phyloP scores from a whole-genome alignment of 2,797 vertebrate species.

The Platalea minor region DNA sequence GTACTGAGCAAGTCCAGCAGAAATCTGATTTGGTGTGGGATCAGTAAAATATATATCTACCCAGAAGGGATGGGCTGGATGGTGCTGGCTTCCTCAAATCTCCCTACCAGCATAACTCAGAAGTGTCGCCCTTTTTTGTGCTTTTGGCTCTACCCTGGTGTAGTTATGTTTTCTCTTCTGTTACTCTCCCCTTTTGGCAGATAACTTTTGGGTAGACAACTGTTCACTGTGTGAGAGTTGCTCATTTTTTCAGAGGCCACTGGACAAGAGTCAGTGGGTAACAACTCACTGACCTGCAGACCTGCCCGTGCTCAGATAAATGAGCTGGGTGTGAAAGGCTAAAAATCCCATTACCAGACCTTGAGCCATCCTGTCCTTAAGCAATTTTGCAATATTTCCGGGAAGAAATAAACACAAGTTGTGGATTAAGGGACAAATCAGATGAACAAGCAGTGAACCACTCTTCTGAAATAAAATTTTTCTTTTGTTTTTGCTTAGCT shows the following conservation, averaged over 20 bases:
- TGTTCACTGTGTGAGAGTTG: neutral
- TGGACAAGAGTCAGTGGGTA: constrained; percentile 17
- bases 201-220: neutral
- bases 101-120: neutral
- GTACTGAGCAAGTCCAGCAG: neutral
- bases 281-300: constrained; percentile 60
- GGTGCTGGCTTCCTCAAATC: neutral
- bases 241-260: neutral
- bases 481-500: neutral
- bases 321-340: constrained; percentile 49
- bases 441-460: neutral
- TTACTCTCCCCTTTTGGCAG: neutral
- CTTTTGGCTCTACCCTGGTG: neutral
- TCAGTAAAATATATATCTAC: neutral
- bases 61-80: neutral
- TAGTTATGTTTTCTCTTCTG: neutral
- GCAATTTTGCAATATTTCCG: constrained; percentile 41
- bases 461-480: neutral
- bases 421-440: constrained; percentile 16
- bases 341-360: constrained; percentile 65
- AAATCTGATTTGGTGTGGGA: neutral
- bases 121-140: neutral
- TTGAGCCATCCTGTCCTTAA: constrained; percentile 51
- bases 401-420: constrained; percentile 5
- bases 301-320: constrained; percentile 48